Conservation (phyloP, 2,888 invertebrate species). For the Esperia sulphurella region DNA sequence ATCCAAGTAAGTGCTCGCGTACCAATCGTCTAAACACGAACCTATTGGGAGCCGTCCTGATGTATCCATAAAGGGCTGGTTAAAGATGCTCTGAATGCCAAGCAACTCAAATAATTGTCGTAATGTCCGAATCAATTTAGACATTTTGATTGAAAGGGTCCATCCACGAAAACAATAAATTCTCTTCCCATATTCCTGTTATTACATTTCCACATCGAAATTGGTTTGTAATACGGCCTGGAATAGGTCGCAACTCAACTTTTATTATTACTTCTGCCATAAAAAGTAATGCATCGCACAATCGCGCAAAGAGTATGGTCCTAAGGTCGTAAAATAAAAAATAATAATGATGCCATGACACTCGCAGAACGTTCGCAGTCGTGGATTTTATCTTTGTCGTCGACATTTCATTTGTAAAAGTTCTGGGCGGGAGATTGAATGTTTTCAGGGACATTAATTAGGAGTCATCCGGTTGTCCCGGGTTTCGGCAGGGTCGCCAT, state of each 20-base stretch:
- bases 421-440: constrained; percentile 1
- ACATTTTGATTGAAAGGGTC: too few species aligned
- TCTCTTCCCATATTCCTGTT: too few species aligned
- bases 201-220: too few species aligned
- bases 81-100: too few species aligned
- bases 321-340: not conserved
- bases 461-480: not conserved
- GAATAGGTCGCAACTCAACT: not conserved
- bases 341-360: not conserved
- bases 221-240: not conserved
- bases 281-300: constrained; percentile 1
- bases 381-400: constrained; percentile 1
- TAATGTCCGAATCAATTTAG: too few species aligned
- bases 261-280: not conserved
- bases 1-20: too few species aligned
- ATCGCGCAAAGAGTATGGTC: not conserved
- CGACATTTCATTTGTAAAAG: not conserved
- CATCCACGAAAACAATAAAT: too few species aligned
- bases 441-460: constrained; percentile 2
- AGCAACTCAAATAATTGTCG: too few species aligned
- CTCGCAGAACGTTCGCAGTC: not conserved
- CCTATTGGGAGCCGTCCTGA: too few species aligned
- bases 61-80: too few species aligned
- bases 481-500: too few species aligned
- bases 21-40: too few species aligned